These are phyloP conservation scores for Genyomyrus donnyi DNA, from an alignment of 2,113 vertebrate genomes.

Conservation along the genomic window DNA sequence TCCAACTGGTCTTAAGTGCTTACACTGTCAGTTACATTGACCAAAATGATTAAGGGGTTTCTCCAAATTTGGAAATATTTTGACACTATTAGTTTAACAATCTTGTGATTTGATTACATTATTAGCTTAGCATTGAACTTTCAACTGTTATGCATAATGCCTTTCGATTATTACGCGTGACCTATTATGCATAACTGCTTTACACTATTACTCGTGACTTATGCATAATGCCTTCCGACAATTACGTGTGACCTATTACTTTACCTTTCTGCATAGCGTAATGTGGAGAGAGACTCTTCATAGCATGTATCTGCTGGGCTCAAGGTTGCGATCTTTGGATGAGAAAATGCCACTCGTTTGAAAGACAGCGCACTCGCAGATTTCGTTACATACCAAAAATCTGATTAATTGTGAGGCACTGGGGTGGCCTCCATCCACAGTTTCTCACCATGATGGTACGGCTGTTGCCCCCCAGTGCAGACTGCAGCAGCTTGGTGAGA, in stretches of 20 bases:
- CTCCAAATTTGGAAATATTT: no score
- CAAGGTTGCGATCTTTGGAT: conserved; percentile 66
- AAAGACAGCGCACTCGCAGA: background rate
- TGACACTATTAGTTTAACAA: no score
- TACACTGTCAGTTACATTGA: no score
- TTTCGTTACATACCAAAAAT: background rate
- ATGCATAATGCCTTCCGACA: background rate
- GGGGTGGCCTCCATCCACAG: background rate
- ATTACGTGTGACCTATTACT: background rate
- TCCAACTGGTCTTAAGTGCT: no score
- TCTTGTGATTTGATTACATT: no score
- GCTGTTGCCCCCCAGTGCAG: conserved; percentile 79
- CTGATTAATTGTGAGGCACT: background rate
- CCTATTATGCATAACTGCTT: no score
- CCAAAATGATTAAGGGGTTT: no score
- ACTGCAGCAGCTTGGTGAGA: conserved; percentile 78
- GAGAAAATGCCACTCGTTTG: background rate
- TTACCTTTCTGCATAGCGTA: conserved; percentile 76
- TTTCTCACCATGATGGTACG: conserved; percentile 70
- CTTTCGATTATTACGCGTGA: no score
- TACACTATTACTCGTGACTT: background rate
- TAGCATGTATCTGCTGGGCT: conserved; percentile 82
- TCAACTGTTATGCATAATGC: no score
- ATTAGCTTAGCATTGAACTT: no score
- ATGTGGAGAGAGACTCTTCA: conserved; percentile 74